These are phyloP conservation scores for Phainopepla nitens DNA, from an alignment of 2,113 vertebrate genomes.

Conservation along the genomic window DNA sequence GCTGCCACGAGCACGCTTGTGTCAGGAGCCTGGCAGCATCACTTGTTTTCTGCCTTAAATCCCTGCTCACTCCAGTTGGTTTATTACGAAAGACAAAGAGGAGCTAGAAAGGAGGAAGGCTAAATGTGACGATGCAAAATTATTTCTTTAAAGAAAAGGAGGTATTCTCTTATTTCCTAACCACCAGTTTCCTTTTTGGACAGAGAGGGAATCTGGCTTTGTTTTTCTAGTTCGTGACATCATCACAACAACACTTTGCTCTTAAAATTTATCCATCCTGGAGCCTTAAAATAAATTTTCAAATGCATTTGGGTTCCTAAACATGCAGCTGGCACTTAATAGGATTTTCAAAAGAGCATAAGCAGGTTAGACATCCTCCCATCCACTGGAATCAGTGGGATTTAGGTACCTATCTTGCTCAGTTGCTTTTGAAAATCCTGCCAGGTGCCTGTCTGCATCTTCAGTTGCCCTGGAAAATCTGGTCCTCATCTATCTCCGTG, in stretches of 20 bases:
- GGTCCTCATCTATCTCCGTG: neutral
- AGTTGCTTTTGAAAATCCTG: conserved; percentile 7
- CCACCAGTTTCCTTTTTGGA: neutral
- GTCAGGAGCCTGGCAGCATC: neutral
- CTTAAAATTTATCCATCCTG: neutral
- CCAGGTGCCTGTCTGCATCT: conserved; percentile 9
- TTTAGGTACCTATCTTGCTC: conserved; percentile 1
- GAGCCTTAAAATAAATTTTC: neutral
- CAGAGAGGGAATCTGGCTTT: neutral
- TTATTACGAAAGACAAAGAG: neutral
- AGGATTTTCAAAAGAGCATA: conserved; percentile 50
- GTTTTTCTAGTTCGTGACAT: neutral
- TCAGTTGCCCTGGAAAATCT: conserved; percentile 26
- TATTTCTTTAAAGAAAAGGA: neutral
- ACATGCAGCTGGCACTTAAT: conserved; percentile 19
- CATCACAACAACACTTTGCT: neutral
- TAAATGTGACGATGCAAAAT: neutral
- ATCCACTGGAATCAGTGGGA: neutral
- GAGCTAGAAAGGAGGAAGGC: neutral
- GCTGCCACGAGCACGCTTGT: neutral
- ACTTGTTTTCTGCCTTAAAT: neutral
- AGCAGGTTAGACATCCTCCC: conserved; percentile 28
- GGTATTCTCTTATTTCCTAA: neutral
- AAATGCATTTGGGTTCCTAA: neutral
- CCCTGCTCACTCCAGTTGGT: neutral